Base-by-base conservation (phyloP, 2,113 vertebrate species). In the Mesocricetus auratus region DNA sequence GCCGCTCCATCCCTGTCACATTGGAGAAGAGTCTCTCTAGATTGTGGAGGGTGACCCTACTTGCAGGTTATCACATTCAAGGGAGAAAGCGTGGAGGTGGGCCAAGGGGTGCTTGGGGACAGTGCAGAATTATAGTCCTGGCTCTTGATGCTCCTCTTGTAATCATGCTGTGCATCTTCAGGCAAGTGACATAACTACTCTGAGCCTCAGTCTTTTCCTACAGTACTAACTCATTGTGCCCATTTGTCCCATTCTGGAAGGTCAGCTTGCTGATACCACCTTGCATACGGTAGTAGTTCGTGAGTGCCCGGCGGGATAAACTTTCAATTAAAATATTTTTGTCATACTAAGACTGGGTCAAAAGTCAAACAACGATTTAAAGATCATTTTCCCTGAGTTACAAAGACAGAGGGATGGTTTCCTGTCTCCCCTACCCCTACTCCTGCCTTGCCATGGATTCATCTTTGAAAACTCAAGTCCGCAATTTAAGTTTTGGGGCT, bases 221-320 rank as follows among this genome's bases (percentile, higher is more conserved):
- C 36, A 60, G 50, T 31, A 13, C 7, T 82, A 53, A 7, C 22
- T 11, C 2, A 1, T 1, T 0, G 0, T 3, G 47, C 19, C 68
- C 3, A 0, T 39, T 6, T 45, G 9, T 17, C 16, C 15, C 0
- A 56, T 24, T 56, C 3, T 22, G 8, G 66, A 24, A 81, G 83
- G 29, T 36, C 3, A 31, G 42, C 1, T 17, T 21, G 24, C 15
- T 0, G 17, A 33, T 0, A 5, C 0, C 5, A 0, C 0, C 8
- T 11, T 2, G 3, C 1, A 0, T 3, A 4, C 0, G 0, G 0
- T 6, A 7, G 12, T 0, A 22, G 58, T 3, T 29, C 0, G 50
- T 75, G 33, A 7, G 8, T 2, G 36, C 16, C 47, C 21, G 1
- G n/a, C n/a, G 50, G 69, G 81, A 53, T 68, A 87, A 79, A 60